phyloP scores from a whole-genome alignment of 2,113 vertebrate species.

The Sciurus niger region DNA sequence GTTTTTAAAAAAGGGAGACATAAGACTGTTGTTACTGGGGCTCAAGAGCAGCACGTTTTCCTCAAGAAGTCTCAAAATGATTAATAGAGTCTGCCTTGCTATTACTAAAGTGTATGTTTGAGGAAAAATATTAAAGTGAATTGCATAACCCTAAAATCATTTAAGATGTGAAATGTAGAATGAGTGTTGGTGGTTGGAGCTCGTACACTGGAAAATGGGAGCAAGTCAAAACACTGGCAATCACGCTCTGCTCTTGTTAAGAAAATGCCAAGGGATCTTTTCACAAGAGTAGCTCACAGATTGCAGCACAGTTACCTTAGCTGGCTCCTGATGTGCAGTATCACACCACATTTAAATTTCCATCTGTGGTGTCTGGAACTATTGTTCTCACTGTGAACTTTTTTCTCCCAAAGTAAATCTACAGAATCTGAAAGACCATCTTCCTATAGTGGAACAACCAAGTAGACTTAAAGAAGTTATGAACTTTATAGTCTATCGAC shows the following conservation, averaged over 20 bases:
- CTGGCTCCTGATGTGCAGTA: constrained; percentile 87
- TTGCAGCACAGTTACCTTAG: constrained; percentile 87
- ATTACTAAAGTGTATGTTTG: background rate
- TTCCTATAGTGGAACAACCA: background rate
- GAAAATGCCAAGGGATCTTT: constrained; percentile 87
- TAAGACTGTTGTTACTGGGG: background rate
- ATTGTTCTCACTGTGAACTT: constrained; percentile 83
- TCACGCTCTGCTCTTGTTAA: constrained; percentile 81
- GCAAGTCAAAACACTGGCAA: constrained; percentile 73
- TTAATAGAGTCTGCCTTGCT: constrained; percentile 12
- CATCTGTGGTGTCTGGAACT: constrained; percentile 87
- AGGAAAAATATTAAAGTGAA: constrained; percentile 52
- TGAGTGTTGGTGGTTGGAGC: constrained; percentile 52
- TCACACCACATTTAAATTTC: constrained; percentile 89
- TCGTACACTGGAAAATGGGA: constrained; percentile 77
- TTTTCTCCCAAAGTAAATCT: constrained; percentile 78
- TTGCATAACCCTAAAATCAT: constrained; percentile 59
- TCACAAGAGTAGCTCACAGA: constrained; percentile 84
- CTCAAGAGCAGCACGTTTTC: background rate
- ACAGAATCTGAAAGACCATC: constrained; percentile 46
- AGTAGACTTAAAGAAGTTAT: constrained; percentile 64
- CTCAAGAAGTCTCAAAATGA: constrained; percentile 1
- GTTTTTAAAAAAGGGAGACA: background rate
- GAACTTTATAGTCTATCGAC: background rate
- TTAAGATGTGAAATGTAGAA: constrained; percentile 56